Evolutionary conservation across 2,888 invertebrate genomes (phyloP).

Genomic region (Chelonus formosanus): DNA sequence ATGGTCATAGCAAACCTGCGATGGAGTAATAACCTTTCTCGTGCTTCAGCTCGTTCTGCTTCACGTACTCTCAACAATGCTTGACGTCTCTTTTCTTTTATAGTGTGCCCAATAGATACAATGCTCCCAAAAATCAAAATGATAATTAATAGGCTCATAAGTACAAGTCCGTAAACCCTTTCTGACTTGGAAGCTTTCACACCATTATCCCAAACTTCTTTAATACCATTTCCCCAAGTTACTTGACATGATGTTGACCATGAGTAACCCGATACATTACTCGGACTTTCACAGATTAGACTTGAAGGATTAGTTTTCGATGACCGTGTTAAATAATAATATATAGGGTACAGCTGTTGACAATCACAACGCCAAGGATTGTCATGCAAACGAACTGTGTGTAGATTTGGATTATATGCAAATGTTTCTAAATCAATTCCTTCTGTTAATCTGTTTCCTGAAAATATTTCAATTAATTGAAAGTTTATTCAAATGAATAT

Average conservation of each 20-base stretch:
- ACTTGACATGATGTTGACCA: conserved; percentile 76
- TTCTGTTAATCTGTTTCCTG: conserved; percentile 75
- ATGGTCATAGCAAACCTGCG: conserved; percentile 58
- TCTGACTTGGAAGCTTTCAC: conserved; percentile 30
- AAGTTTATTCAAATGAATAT: background rate
- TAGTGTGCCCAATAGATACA: conserved; percentile 68
- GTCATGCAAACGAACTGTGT: conserved; percentile 72
- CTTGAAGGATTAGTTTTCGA: conserved; percentile 68
- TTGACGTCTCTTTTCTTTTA: conserved; percentile 68
- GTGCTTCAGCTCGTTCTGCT: conserved; percentile 69
- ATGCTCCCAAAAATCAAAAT: conserved; percentile 68
- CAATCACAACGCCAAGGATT: conserved; percentile 85
- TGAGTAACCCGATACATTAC: conserved; percentile 70
- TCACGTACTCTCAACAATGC: conserved; percentile 67
- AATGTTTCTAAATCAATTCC: conserved; percentile 72
- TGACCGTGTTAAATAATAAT: conserved; percentile 69
- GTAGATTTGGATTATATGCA: conserved; percentile 69
- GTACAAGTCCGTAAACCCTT: conserved; percentile 52
- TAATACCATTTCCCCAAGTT: conserved; percentile 67
- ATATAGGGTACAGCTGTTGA: conserved; percentile 70
- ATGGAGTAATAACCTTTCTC: conserved; percentile 66
- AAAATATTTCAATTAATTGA: conserved; percentile 4
- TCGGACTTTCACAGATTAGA: conserved; percentile 75
- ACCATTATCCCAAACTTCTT: conserved; percentile 67
- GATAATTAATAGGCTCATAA: conserved; percentile 59